phyloP scores from a whole-genome alignment of 37 sponge, comb jelly and placozoan species.

The Tethya wilhelma region DNA sequence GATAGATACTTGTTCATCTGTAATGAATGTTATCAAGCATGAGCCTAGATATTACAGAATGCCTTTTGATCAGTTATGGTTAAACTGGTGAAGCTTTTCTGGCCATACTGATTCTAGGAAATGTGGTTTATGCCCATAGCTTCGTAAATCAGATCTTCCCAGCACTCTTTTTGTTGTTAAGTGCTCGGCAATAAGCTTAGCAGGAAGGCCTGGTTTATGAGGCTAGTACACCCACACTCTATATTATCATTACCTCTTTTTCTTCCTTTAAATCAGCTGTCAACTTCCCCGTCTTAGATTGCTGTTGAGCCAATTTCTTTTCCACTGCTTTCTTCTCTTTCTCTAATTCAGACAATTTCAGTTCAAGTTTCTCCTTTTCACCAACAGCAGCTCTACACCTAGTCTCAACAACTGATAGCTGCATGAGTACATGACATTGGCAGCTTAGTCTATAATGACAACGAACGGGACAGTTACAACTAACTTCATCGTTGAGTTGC shows the following conservation, averaged over 20 bases:
- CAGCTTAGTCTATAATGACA: not conserved
- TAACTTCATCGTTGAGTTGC: conserved; percentile 76
- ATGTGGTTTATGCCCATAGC: no score
- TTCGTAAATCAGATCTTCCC: no score
- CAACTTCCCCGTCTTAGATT: conserved; percentile 48
- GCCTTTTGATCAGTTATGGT: no score
- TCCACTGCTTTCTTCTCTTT: conserved; percentile 70
- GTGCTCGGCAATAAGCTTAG: no score
- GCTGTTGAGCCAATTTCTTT: conserved; percentile 63
- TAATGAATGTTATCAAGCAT: no score
- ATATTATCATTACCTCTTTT: conserved; percentile 89
- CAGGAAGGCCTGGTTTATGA: no score
- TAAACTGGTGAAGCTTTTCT: no score
- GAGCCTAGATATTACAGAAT: no score
- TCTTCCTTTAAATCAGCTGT: conserved; percentile 75
- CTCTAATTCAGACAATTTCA: conserved; percentile 36
- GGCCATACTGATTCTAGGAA: no score
- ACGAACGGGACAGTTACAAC: not conserved
- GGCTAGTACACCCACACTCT: no score
- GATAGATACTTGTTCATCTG: conserved; percentile 89
- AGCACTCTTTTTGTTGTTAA: no score
- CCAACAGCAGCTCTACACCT: conserved; percentile 50
- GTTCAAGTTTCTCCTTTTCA: conserved; percentile 56
- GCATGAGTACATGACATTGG: not conserved
- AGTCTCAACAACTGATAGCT: conserved; percentile 50